Conservation (phyloP, 2,113 vertebrate species). For the Polyodon spathula region DNA sequence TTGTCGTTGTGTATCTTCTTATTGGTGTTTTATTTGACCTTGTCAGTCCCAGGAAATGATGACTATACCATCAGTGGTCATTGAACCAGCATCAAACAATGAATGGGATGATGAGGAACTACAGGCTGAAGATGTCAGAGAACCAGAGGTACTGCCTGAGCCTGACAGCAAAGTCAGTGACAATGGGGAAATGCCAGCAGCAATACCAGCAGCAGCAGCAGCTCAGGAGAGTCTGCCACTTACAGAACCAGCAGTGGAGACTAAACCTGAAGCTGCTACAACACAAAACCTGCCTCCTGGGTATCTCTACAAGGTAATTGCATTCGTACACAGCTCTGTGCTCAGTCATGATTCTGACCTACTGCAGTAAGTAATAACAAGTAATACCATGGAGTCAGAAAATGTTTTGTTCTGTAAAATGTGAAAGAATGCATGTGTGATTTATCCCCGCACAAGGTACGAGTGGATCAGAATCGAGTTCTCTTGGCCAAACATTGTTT, state of each 20-base stretch:
- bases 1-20: neutral
- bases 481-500: too few species aligned
- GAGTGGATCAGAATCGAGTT: too few species aligned
- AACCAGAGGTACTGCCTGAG: slow-evolving; percentile 12
- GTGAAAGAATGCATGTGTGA: too few species aligned
- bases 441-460: too few species aligned
- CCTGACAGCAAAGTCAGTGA: slow-evolving; percentile 20
- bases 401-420: too few species aligned
- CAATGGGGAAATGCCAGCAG: slow-evolving; percentile 48
- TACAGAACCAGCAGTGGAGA: slow-evolving; percentile 9
- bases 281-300: slow-evolving; percentile 51
- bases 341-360: neutral
- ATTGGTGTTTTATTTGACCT: neutral
- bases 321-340: neutral
- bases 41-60: slow-evolving; percentile 61
- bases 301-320: slow-evolving; percentile 77
- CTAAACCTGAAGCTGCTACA: slow-evolving; percentile 34
- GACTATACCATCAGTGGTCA: slow-evolving; percentile 83
- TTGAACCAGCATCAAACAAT: slow-evolving; percentile 89
- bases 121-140: fast-evolving
- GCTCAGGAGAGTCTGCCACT: slow-evolving; percentile 29
- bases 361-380: too few species aligned
- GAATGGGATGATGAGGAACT: slow-evolving; percentile 78
- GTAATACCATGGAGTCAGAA: too few species aligned
- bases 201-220: slow-evolving; percentile 46